A percentile compares a stretch with the other conserved stretches of the same genome.
phyloP scores from a whole-genome alignment of 2,888 invertebrate species.

The Hyppa rectilinea region DNA sequence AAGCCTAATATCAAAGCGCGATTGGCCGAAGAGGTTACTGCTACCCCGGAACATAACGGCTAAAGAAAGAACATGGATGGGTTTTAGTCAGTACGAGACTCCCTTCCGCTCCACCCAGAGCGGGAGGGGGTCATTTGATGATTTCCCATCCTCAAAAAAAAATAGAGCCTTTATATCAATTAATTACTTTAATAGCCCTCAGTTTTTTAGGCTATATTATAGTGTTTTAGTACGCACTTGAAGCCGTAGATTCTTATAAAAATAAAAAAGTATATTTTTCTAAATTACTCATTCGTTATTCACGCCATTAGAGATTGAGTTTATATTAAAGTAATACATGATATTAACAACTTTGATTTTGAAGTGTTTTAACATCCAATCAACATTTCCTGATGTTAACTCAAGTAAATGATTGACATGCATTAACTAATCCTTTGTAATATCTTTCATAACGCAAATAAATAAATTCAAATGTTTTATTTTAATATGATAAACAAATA shows the following conservation, averaged over 20 bases:
- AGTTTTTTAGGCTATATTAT: not conserved
- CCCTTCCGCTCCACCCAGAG: too few relatives aligned
- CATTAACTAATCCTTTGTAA: slow-evolving; percentile 4
- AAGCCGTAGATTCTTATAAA: too few relatives aligned
- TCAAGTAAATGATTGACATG: slow-evolving; percentile 19
- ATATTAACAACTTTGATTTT: not conserved
- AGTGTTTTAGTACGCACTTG: too few relatives aligned
- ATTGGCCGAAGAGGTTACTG: too few relatives aligned
- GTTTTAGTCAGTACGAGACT: too few relatives aligned
- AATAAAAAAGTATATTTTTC: not conserved
- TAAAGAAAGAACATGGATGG: too few relatives aligned
- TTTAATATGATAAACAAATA: slow-evolving; percentile 21
- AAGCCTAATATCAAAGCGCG: too few relatives aligned
- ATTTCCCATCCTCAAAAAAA: too few relatives aligned
- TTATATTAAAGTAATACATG: not conserved
- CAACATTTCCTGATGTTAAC: slow-evolving; percentile 1
- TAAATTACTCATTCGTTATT: not conserved
- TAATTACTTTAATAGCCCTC: too few relatives aligned
- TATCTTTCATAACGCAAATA: slow-evolving; percentile 4
- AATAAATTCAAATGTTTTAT: slow-evolving; percentile 19
- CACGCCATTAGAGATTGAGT: not conserved
- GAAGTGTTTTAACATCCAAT: not conserved
- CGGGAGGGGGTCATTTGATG: too few relatives aligned
- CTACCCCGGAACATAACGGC: too few relatives aligned
- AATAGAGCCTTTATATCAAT: too few relatives aligned